Conservation (phyloP, 2,113 vertebrate genomes). For the Chaetodon auriga region DNA sequence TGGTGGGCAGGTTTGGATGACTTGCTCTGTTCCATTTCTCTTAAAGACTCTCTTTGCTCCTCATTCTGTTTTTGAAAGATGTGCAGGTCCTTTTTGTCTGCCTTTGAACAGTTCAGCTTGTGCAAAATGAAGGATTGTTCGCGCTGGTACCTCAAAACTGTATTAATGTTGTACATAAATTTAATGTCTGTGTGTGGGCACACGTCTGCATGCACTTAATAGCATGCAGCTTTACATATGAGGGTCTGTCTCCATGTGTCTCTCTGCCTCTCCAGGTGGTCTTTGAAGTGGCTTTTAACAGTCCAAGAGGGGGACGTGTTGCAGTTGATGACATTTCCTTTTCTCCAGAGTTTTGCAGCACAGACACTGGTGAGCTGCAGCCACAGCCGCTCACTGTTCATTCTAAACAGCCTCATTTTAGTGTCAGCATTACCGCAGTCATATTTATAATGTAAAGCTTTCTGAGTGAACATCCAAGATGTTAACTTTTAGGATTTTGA, state of each 20-base stretch:
- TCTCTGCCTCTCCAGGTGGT: constrained; percentile 84
- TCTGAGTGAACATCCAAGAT: background rate
- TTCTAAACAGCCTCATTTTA: background rate
- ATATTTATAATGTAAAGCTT: background rate
- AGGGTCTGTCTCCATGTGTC: constrained; percentile 1
- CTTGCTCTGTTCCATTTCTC: too few relatives aligned
- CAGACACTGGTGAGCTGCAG: constrained; percentile 86
- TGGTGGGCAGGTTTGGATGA: background rate
- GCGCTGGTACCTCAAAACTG: background rate
- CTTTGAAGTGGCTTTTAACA: constrained; percentile 97
- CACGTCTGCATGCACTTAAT: background rate
- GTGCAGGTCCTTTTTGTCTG: too few relatives aligned
- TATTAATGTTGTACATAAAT: background rate
- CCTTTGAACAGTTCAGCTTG: background rate
- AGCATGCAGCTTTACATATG: background rate
- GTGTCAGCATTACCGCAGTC: background rate
- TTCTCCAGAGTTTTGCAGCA: constrained; percentile 90
- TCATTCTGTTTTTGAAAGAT: background rate
- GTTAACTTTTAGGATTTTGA: background rate
- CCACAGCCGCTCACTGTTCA: background rate
- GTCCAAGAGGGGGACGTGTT: constrained; percentile 90
- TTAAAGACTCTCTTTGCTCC: background rate
- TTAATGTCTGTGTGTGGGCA: background rate
- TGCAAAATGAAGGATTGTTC: background rate
- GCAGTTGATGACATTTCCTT: constrained; percentile 95